These are phyloP conservation scores for Paramuricea clavata DNA, from an alignment of 92 coral and sea anemone species.

Conservation along the genomic window DNA sequence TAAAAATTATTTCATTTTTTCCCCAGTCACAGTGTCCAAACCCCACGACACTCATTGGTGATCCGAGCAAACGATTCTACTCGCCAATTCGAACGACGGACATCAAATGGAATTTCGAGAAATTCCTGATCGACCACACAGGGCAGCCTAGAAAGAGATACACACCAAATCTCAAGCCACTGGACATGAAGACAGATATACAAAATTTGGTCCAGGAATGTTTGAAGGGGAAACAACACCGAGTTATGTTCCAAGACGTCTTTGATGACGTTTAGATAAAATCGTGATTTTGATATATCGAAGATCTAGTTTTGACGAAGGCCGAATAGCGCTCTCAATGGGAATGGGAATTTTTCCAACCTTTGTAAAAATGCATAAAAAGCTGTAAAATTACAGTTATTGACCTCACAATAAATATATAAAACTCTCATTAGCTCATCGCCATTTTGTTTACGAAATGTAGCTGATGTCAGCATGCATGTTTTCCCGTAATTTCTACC, in stretches of 20 bases:
- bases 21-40: constrained; percentile 17
- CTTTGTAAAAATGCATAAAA: too few relatives aligned
- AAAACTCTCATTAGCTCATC: too few relatives aligned
- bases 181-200: constrained; percentile 55
- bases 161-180: constrained; percentile 52
- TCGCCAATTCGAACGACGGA: constrained; percentile 70
- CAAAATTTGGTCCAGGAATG: constrained; percentile 45
- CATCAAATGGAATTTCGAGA: constrained; percentile 77
- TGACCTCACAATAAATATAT: too few relatives aligned
- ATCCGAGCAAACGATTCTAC: constrained; percentile 46
- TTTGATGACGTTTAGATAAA: too few relatives aligned
- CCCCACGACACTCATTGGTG: neutral
- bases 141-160: constrained; percentile 65
- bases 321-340: too few relatives aligned
- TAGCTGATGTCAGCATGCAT: too few relatives aligned
- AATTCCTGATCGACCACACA: constrained; percentile 70
- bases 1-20: neutral
- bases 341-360: too few relatives aligned
- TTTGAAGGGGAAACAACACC: neutral
- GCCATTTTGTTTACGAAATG: too few relatives aligned
- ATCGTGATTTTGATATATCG: neutral
- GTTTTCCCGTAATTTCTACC: too few relatives aligned
- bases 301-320: too few relatives aligned
- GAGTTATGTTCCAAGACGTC: neutral
- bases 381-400: too few relatives aligned